Base-by-base conservation (phyloP, 2,113 vertebrate species). In the Anguilla rostrata region DNA sequence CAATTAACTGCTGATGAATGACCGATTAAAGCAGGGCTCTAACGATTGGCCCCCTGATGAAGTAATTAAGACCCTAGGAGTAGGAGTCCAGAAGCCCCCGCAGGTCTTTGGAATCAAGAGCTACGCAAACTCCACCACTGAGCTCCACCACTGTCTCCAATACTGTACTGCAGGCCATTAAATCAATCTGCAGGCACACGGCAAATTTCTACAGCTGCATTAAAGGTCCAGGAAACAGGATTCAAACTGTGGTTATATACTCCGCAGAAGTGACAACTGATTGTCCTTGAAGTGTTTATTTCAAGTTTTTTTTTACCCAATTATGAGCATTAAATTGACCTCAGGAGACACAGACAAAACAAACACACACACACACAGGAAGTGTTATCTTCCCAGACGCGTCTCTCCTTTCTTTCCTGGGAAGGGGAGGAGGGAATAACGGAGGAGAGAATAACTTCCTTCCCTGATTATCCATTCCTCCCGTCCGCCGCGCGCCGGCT, bases 21-120 rank as follows among this genome's bases (percentile, higher is more conserved):
- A 87, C 92, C 92, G 94, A 94, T 92, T 93, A 92, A 90, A 92
- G 90, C 85, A 82, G 88, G 87, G 87, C 87, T 95, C 89, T 89
- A 91, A 92, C 92, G 90, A 93, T 92, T 93, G 91, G 49, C 86
- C 43, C 85, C 88, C 34, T n/a, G 84, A 39, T 83, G 87, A 87
- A 91, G 93, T 93, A 92, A 94, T 93, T 90, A 91, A 86, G 89
- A 85, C 88, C 29, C 2, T n/a, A n/a, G 16, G 71, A 75, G n/a
- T 14, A 6, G 22, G 26, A 75, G n/a, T 29, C 26, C n/a, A 75
- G 26, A 9, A 66, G 26, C 63, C 63, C 63, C 63, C n/a, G 63
- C 63, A 71, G 63, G 22, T n/a, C 26, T 3, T n/a, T 22, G 7
- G 5, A n/a, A n/a, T n/a, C 5, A 5, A 26, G 20, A 66, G 60